phyloP scores from a whole-genome alignment of 1,140 invertebrate genomes.

The Pseudomyrmex sp. region DNA sequence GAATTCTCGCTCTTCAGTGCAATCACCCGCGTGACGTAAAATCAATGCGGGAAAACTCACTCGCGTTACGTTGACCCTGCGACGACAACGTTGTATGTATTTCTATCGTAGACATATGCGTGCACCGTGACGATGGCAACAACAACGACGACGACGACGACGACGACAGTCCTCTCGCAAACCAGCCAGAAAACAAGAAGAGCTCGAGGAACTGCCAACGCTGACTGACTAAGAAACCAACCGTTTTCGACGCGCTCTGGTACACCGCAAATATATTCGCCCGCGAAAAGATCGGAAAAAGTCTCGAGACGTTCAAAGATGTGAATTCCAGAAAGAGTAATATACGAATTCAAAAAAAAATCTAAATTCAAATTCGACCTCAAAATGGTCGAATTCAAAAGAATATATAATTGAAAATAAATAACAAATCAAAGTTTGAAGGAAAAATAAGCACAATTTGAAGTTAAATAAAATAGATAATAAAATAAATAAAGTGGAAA shows the following conservation, averaged over 20 bases:
- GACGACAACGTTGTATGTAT: constrained; percentile 65
- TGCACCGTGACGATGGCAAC: constrained; percentile 26
- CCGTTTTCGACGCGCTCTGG: constrained; percentile 17
- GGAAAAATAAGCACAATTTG: too few relatives aligned
- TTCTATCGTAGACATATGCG: constrained; percentile 63
- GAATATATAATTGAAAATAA: too few relatives aligned
- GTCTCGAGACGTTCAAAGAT: background rate
- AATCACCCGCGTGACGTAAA: constrained; percentile 43
- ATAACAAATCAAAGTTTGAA: too few relatives aligned
- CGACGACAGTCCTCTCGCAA: constrained; percentile 17
- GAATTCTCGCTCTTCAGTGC: constrained; percentile 14
- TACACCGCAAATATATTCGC: constrained; percentile 25
- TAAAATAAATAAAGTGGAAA: too few relatives aligned
- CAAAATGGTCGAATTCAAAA: too few relatives aligned
- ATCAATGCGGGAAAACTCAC: constrained; percentile 36
- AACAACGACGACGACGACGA: background rate
- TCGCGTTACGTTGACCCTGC: constrained; percentile 68
- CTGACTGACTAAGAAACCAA: constrained; percentile 34
- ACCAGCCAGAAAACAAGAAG: constrained; percentile 55
- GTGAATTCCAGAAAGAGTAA: background rate
- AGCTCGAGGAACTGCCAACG: constrained; percentile 52
- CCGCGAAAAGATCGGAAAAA: background rate
- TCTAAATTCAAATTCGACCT: too few relatives aligned
- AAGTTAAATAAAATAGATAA: too few relatives aligned
- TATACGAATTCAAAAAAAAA: too few relatives aligned